phyloP scores from a whole-genome alignment of 2,797 vertebrate species.

The Hoplostethus mediterraneus region DNA sequence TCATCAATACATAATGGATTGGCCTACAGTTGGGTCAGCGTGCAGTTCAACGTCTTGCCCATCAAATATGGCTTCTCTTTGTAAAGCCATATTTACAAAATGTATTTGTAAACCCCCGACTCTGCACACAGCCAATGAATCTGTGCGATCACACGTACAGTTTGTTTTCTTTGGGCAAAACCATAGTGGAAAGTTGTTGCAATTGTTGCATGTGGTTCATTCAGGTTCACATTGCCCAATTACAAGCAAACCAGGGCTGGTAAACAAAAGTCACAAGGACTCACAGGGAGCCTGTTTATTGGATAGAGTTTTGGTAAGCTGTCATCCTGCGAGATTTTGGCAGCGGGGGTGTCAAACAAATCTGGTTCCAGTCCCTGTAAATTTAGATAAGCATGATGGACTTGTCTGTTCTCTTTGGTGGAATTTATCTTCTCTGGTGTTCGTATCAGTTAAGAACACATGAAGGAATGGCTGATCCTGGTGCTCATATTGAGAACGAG shows the following conservation, averaged over 20 bases:
- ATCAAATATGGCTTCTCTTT: constrained; percentile 36
- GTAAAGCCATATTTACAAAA: no score
- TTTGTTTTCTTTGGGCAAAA: constrained; percentile 11
- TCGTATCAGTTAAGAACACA: no score
- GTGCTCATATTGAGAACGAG: no score
- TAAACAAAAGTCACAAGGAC: no score
- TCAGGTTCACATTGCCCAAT: not conserved
- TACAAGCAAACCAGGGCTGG: not conserved
- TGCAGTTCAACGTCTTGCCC: constrained; percentile 61
- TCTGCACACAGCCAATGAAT: not conserved
- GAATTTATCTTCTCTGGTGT: not conserved
- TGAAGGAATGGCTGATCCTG: no score
- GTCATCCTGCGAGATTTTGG: not conserved
- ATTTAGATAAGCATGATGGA: no score
- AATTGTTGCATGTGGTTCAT: not conserved
- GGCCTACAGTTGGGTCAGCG: constrained; percentile 70
- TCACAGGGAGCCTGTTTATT: not conserved
- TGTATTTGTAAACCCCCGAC: not conserved
- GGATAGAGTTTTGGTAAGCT: not conserved
- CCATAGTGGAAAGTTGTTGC: not conserved
- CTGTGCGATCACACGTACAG: constrained; percentile 15
- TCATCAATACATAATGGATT: constrained; percentile 82
- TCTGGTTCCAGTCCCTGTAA: not conserved
- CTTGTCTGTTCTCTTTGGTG: no score
- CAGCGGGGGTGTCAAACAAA: no score